Evolutionary conservation across 2,797 vertebrate species (phyloP).

Genomic region (Caiman crocodilus): DNA sequence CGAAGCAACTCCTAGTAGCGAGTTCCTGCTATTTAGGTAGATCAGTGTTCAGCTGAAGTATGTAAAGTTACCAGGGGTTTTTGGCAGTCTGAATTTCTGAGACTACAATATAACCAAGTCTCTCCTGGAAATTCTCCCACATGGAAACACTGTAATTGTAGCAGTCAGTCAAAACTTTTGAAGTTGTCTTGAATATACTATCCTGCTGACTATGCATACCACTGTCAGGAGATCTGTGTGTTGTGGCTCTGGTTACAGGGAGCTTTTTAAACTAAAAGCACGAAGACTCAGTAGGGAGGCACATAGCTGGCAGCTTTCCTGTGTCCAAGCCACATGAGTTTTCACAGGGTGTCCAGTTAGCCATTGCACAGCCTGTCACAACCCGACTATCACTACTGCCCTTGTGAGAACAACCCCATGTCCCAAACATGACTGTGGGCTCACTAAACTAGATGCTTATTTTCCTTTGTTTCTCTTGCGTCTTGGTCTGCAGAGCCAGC

Average conservation of each 20-base stretch:
- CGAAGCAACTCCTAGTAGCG: conserved; percentile 17
- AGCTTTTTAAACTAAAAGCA: neutral
- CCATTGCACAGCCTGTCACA: neutral
- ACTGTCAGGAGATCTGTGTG: neutral
- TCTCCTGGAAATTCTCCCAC: neutral
- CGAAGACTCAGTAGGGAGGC: neutral
- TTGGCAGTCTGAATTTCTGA: neutral
- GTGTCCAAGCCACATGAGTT: neutral
- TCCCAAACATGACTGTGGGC: neutral
- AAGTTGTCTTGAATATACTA: neutral
- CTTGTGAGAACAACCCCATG: neutral
- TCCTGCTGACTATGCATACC: neutral
- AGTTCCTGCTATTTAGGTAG: neutral
- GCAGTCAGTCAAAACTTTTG: neutral
- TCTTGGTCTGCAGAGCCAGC: too few relatives aligned
- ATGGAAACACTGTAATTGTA: neutral
- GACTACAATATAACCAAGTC: neutral
- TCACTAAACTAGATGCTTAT: accelerated
- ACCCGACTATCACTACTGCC: neutral
- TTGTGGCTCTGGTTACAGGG: neutral
- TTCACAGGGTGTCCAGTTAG: neutral
- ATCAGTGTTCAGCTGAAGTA: neutral
- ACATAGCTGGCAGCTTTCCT: neutral
- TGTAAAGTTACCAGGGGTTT: conserved; percentile 21
- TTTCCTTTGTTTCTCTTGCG: neutral